Evolutionary conservation across 2,113 vertebrate genomes (phyloP).

Genomic region (Aythya baeri): DNA sequence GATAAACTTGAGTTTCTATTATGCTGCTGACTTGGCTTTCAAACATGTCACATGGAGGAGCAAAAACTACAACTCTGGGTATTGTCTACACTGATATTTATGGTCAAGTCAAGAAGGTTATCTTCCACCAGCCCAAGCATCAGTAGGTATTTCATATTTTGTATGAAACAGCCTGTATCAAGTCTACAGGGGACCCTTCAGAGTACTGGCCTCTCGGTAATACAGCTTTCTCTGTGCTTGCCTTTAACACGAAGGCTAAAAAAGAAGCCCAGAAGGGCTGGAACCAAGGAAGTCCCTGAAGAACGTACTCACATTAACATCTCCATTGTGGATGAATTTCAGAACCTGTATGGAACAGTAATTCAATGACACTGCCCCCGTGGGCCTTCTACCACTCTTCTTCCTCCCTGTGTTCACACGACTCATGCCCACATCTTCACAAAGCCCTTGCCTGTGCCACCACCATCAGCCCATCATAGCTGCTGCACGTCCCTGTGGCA

Average conservation of each 20-base stretch:
- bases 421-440: background rate
- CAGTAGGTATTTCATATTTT: background rate
- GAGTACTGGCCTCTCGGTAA: background rate
- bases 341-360: background rate
- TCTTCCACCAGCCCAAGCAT: background rate
- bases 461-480: background rate
- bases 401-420: background rate
- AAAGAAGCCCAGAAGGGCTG: background rate
- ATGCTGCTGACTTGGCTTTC: slow-evolving; percentile 10
- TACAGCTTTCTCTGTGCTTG: background rate
- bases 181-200: background rate
- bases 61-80: background rate
- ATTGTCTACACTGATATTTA: background rate
- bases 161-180: background rate
- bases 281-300: background rate
- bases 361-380: background rate
- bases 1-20: slow-evolving; percentile 19
- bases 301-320: background rate
- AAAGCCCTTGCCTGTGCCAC: background rate
- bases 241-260: background rate
- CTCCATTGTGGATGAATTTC: background rate
- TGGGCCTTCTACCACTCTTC: background rate
- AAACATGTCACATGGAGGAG: background rate
- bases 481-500: rapidly evolving
- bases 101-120: slow-evolving; percentile 6